Base-by-base conservation (phyloP, 2,113 vertebrate genomes). In the Cyprinodon variegatus region DNA sequence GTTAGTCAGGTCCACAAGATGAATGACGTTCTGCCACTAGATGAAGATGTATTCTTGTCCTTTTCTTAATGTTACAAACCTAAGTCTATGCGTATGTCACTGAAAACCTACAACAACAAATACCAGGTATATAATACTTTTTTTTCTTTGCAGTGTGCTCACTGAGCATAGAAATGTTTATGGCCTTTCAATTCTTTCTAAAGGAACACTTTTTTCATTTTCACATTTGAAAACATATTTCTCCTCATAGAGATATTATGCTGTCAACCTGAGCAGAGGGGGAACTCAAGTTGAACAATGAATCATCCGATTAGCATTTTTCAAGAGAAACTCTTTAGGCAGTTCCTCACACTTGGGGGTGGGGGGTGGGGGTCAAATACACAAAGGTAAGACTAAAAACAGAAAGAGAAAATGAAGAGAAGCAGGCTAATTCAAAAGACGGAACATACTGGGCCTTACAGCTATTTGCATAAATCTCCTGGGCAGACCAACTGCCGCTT, bases 311-410 rank as follows among this genome's bases (percentile, higher is more conserved):
- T 46, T 13, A 15, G 10, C 41, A 29, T 82, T 73, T 72, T 76
- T 62, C 72, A 91, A 89, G 50, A 74, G 41, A 77, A 73, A 72
- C 57, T 74, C 85, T 78, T 68, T 61, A 6, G 88, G 78, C 81
- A 76, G 29, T 88, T 85, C 65, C 75, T 77, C 67, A 3, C 73
- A 74, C 38, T 77, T 17, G 11, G 65, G 22, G 20, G 20, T 53
- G 75, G 70, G 79, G 67, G 22, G 61, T 77, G 50, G 57, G 66
- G 65, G 37, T 62, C 40, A 78, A 89, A 88, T 65, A 78, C 64
- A 43, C n/a, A 40, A 61, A 38, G 40, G 70, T 65, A 60, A 62
- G 62, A 68, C 38, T 10, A 12, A 7, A 36, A 43, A 53, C 45
- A 6, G 68, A 22, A 65, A 8, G 83, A 43, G 75, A 36, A 40